Base-by-base conservation (phyloP, 2,113 vertebrate species). In the Campylomormyrus numenius region DNA sequence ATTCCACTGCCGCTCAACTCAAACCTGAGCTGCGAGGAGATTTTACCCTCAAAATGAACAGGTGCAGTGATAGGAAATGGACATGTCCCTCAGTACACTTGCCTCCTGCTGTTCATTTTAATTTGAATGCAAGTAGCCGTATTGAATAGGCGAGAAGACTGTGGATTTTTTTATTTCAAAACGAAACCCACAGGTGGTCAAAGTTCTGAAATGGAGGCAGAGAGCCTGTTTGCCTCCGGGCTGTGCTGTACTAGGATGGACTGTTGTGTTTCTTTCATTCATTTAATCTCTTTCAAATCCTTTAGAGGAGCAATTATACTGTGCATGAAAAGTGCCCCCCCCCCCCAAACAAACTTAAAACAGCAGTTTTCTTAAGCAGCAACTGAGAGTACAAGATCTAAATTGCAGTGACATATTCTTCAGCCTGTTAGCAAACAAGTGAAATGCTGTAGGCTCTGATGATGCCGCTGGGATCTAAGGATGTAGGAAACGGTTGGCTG, bases 291-390 rank as follows among this genome's bases (percentile, higher is more conserved):
- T 48, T 70, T 31, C 62, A 27, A 15, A 27, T 11, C 88, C 58
- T 39, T 66, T n/a, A 70, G 9, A 70, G 62, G 53, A 74, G n/a
- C 42, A 88, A 70, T 88, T 88, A 74, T 88, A 45, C 24, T 49
- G 39, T 88, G 62, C n/a, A 31, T 62, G 35, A 58, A 45, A 35
- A 88, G 53, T 66, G 17, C 19, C 3, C 87, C 58, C 17, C 17
- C 42, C 42, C 80, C 24, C 35, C 35, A 39, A 35, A 35, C 31
- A 15, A 35, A 70, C 66, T 70, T 39, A 31, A 77, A 77, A 77
- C 74, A 42, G 31, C 35, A 19, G 35, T 42, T 39, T 80, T 39
- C 35, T 39, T 80, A 80, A 80, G 35, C 70, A 77, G 31, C 13
- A 35, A 77, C 0, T 66, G 8, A 66, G 9, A 66, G 62, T 80